A percentile compares a stretch with the other conserved stretches of the same genome.
These are phyloP conservation scores for Drosophila subobscura DNA, from an alignment of 1,140 invertebrate genomes.

Conservation along the genomic window DNA sequence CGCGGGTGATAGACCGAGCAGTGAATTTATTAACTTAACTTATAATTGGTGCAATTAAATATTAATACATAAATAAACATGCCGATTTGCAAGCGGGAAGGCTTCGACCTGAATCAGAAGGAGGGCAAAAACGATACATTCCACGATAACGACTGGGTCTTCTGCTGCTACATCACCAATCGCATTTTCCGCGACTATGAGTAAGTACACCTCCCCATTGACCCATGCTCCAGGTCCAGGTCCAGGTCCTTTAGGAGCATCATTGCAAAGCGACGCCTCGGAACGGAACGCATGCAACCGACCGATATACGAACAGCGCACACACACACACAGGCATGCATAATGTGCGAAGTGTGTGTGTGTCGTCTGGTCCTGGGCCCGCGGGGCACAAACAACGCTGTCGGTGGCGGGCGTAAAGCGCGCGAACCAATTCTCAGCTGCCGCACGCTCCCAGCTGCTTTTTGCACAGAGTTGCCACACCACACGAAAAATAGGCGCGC, in stretches of 20 bases:
- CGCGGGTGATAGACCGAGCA: no score
- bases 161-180: constrained; percentile 96
- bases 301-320: constrained; percentile 40
- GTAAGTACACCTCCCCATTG: constrained; percentile 87
- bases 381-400: constrained; percentile 39
- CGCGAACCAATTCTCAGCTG: constrained; percentile 71
- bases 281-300: constrained; percentile 55
- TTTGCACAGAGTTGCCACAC: constrained; percentile 19
- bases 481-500: constrained; percentile 7
- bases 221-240: not conserved
- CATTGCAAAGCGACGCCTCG: constrained; percentile 41
- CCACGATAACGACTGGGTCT: constrained; percentile 94
- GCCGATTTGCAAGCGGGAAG: constrained; percentile 81
- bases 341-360: not conserved
- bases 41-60: not conserved
- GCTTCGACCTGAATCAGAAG: constrained; percentile 70
- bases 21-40: not conserved
- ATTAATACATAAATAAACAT: constrained; percentile 47
- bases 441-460: constrained; percentile 36
- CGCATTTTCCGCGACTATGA: constrained; percentile 98
- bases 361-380: constrained; percentile 27
- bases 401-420: constrained; percentile 50
- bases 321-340: constrained; percentile 6
- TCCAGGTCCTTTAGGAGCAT: not conserved
- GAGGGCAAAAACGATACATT: constrained; percentile 74